Conservation (phyloP, 2,113 vertebrate genomes). For the Morone saxatilis region DNA sequence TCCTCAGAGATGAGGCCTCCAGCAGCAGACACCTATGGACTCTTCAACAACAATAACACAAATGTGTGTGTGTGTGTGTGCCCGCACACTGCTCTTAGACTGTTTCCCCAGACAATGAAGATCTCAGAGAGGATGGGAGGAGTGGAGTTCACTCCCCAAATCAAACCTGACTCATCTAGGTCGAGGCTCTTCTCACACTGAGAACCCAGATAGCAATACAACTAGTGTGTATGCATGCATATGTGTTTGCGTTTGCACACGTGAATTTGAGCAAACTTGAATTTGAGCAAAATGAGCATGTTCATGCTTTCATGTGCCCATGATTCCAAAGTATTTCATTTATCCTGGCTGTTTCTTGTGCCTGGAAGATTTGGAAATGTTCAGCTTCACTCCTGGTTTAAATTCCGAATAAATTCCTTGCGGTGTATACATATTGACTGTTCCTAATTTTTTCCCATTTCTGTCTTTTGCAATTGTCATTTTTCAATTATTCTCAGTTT, state of each 20-base stretch:
- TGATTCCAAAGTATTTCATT: not conserved
- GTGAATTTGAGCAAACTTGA: not conserved
- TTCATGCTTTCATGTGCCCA: not conserved
- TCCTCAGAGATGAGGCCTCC: slow-evolving; percentile 58
- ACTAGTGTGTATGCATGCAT: not conserved
- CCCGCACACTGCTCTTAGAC: not conserved
- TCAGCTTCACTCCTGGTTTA: too few relatives aligned
- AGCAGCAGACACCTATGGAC: slow-evolving; percentile 54
- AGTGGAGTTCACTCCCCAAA: slow-evolving; percentile 57
- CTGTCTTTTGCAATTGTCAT: not conserved
- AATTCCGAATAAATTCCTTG: not conserved
- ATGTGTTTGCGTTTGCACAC: not conserved
- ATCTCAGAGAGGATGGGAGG: slow-evolving; percentile 30
- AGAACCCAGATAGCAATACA: slow-evolving; percentile 10
- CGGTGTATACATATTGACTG: not conserved
- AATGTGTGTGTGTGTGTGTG: not conserved
- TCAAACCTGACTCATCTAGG: slow-evolving; percentile 77
- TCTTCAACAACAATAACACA: slow-evolving; percentile 53
- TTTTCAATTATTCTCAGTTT: not conserved
- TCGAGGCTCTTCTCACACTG: slow-evolving; percentile 44
- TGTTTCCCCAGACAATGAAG: slow-evolving; percentile 42
- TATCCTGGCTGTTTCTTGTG: slow-evolving; percentile 8
- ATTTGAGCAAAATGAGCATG: not conserved
- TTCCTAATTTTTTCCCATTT: not conserved
- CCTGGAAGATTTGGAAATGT: not conserved